Evolutionary conservation across 2,797 vertebrate species (phyloP), one percentile per base, ranked within the genome.

Genomic region (Peromyscus nudipes): DNA sequence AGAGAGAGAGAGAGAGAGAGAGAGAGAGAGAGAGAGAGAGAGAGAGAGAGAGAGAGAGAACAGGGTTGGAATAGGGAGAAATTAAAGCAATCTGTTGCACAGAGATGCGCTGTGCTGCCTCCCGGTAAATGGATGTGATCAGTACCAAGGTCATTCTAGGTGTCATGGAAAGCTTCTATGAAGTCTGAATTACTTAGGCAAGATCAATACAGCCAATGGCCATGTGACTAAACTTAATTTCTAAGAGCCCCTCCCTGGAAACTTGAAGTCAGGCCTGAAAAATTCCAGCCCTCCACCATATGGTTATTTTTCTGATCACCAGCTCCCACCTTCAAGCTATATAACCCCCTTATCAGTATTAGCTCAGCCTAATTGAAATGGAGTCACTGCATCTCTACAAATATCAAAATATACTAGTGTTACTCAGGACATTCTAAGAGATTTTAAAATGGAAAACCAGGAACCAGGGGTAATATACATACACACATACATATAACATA

Each of bases 381-480:
- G 16, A 10, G 34, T 94, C 23, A 2, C 7, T 52, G 27, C 17
- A 31, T 87, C 62, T 34, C 34, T 80, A 71, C 25, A 40, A 92
- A 75, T 67, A 60, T 37, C 31, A 82, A 77, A 92, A 62, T 86
- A 67, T 1, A 52, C 2, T 77, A 37, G 19, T 77, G 40, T 89
- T 4, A 37, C n/a, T 91, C 25, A 27, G 52, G 27, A 64, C 88
- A 95, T 76, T 60, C 23, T 11, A 85, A 93, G 65, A 19, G 31
- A 14, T 71, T 96, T 96, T 60, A 80, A 88, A 40, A 2, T 69
- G 25, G 13, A n/a, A 71, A 85, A n/a, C 43, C 62, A 73, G 52
- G 31, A 94, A 88, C 31, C 8, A 71, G 10, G 13, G 13, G 57
- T 67, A 89, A 86, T 60, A 46, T 76, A 4, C 1, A 7, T n/a